Base-by-base conservation (phyloP, 1,140 invertebrate species). In the Aphaenogaster ashmeadi region DNA sequence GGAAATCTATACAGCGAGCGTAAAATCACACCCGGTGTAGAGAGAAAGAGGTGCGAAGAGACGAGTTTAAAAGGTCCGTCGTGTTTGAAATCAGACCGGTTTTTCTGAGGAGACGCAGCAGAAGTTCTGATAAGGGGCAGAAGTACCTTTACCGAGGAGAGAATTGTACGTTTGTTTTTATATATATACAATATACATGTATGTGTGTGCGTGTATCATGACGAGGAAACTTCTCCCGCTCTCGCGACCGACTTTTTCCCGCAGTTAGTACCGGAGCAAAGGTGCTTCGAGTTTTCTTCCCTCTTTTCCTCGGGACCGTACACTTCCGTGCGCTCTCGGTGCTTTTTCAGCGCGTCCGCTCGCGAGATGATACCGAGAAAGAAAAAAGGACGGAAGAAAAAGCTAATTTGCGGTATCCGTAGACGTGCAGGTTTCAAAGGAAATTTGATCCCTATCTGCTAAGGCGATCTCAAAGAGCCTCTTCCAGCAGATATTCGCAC, bases 371-470 rank as follows among this genome's bases (percentile, higher is more conserved):
- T 71, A 47, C 15, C 50, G 52, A 41, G 50, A 33, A 18, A 47
- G 54, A 27, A 47, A 47, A 33, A 27, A 18, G 4, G 9, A 18
- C 11, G 33, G n/a, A 50, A 47, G 38, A 47, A 62, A 66, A 47
- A 75, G 80, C 41, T 84, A 84, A 84, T 84, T 84, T 75, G 69
- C 41, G 41, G 54, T 60, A 60, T 36, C 52, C 79, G 38, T 47
- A 41, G 44, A 41, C 62, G 62, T 27, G 47, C 18, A 33, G n/a
- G 56, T 18, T 74, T 62, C 54, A 84, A 84, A 74, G 52, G 52
- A 74, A 83, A 74, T 74, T 84, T 33, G 54, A 83, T 83, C 67
- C 7, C 27, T 36, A 74, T 84, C 52, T 38, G n/a, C 11, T 27
- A 72, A 58, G 36, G 27, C 69, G 44, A 83, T 36, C 54, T 44